A percentile compares a stretch with the other conserved stretches of the same genome.
These are phyloP conservation scores for Sebastes fasciatus DNA, from an alignment of 2,113 vertebrate species.

Conservation along the genomic window DNA sequence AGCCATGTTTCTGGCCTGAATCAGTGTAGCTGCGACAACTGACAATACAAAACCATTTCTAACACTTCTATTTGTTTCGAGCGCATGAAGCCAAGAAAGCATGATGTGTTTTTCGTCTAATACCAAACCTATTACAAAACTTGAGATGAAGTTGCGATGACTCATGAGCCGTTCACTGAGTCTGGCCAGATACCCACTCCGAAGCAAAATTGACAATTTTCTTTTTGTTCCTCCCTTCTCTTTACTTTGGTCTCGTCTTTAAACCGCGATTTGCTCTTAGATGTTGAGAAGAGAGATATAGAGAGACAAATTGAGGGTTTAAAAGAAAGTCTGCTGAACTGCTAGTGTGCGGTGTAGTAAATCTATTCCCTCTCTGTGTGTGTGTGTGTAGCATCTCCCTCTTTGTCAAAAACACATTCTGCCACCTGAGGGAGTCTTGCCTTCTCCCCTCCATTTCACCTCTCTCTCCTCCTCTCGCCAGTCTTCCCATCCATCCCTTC, in stretches of 20 bases:
- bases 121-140: conserved; percentile 5
- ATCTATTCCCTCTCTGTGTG: background rate
- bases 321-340: conserved; percentile 8
- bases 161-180: background rate
- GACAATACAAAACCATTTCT: background rate
- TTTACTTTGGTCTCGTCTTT: conserved; percentile 17
- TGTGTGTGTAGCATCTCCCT: background rate
- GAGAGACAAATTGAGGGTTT: conserved; percentile 21
- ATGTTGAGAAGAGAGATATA: conserved; percentile 3
- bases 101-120: background rate
- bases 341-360: background rate
- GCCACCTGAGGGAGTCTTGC: conserved; percentile 20
- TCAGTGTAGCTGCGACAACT: background rate
- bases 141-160: conserved; percentile 8
- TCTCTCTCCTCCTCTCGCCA: background rate
- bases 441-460: conserved; percentile 23
- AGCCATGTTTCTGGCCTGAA: background rate
- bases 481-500: conserved; percentile 21
- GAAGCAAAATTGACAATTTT: background rate
- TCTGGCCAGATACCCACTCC: conserved; percentile 6
- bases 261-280: conserved; percentile 8
- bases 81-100: conserved; percentile 14
- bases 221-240: background rate
- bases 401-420: conserved; percentile 43
- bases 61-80: conserved; percentile 6